Base-by-base conservation (phyloP, 2,888 invertebrate genomes). In the Heliconius aoede region DNA sequence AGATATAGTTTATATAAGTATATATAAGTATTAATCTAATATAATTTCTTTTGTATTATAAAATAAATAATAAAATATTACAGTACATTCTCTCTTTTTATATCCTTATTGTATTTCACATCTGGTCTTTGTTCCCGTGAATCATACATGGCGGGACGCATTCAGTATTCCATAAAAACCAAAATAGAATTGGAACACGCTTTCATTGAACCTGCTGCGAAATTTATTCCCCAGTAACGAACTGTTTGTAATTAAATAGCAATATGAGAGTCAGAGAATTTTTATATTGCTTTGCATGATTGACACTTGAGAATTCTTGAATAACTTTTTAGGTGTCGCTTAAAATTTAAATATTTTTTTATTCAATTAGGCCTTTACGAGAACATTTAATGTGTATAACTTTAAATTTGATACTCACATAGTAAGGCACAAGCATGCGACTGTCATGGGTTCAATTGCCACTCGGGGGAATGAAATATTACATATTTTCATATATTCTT, bases 151-250 rank as follows among this genome's bases (percentile, higher is more conserved):
- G 80, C 80, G 73, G 40, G 74, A 79, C 77, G 80, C 79, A 81
- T 79, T 77, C 80, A 77, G 78, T 80, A 78, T 77, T 80, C 79
- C 81, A 83, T 85, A 84, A 84, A 83, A 81, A 83, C 83, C 72
- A 76, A 85, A 85, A 85, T 85, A 85, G 85, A 83, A 79, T 77
- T 68, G 73, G 71, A 80, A 79, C 46, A 46, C 79, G 79, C 78
- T 80, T 80, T 79, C 76, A 78, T 81, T 79, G 80, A 82, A 69
- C 79, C 73, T 80, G 77, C 71, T 78, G 72, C 73, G 71, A 76
- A 81, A 80, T 82, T 82, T 81, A 81, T 81, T 81, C 76, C 77
- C 61, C 73, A 62, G 72, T 74, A 74, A 58, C 73, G 73, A 75
- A 75, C 51, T n/a, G 58, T 60, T 74, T n/a, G 74, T 60, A 79